These are phyloP conservation scores for Pygoscelis adeliae DNA, from an alignment of 2,113 vertebrate genomes.

Conservation along the genomic window DNA sequence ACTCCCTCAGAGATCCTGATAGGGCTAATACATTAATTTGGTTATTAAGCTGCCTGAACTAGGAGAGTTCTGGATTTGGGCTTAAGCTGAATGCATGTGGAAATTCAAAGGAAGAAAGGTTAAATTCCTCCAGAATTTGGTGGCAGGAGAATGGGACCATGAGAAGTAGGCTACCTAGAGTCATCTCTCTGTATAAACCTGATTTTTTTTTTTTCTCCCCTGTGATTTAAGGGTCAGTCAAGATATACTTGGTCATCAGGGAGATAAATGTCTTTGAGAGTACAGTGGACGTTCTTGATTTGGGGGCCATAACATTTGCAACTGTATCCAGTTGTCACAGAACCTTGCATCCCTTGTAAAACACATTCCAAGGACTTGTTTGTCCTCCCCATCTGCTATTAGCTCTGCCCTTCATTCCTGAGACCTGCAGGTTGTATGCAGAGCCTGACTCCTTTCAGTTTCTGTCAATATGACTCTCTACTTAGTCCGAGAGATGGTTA, in stretches of 20 bases:
- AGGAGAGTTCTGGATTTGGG: background rate
- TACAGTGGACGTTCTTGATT: background rate
- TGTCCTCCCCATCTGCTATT: background rate
- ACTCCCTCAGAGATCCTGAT: background rate
- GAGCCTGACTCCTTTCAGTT: background rate
- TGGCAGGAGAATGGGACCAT: background rate
- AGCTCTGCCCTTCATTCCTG: background rate
- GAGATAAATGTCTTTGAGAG: background rate
- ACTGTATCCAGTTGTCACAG: background rate
- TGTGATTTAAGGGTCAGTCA: background rate
- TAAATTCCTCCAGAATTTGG: background rate
- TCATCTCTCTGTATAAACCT: background rate
- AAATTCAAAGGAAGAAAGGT: background rate
- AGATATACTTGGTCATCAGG: background rate
- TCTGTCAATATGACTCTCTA: background rate
- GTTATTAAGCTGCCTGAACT: background rate
- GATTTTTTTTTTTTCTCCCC: background rate
- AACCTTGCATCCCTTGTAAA: background rate
- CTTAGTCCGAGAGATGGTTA: constrained; percentile 1
- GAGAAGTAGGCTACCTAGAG: background rate
- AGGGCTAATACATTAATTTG: background rate
- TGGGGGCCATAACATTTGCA: background rate
- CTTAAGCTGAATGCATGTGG: background rate
- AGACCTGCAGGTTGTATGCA: background rate
- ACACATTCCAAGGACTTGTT: background rate